A percentile compares a stretch with the other conserved stretches of the same genome.
phyloP scores from a whole-genome alignment of 2,888 invertebrate species.

The Tanypteryx hageni region DNA sequence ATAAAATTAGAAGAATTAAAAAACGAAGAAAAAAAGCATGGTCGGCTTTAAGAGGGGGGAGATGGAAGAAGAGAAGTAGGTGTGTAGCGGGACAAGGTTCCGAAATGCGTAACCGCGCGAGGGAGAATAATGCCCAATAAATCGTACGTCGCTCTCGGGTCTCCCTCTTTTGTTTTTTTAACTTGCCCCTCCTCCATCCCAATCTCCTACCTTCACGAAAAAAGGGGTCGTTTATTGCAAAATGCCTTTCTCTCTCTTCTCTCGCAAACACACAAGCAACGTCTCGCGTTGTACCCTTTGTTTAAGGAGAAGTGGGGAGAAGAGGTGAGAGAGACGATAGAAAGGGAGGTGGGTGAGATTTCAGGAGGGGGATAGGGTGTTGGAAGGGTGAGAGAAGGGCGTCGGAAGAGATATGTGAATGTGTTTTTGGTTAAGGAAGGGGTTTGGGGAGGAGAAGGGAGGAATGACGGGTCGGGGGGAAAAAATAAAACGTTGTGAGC shows the following conservation, averaged over 20 bases:
- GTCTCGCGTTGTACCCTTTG: neutral
- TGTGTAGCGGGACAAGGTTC: slow-evolving; percentile 5
- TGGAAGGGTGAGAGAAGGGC: neutral
- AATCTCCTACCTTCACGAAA: slow-evolving; percentile 2
- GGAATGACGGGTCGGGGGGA: neutral
- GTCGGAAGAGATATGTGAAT: neutral
- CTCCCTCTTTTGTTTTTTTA: neutral
- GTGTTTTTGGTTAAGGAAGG: neutral
- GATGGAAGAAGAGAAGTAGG: neutral
- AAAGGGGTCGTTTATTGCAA: slow-evolving; percentile 59
- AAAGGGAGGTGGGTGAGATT: neutral
- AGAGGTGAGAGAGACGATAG: neutral
- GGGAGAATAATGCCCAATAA: slow-evolving; percentile 58
- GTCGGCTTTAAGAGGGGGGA: neutral
- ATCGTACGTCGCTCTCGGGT: slow-evolving; percentile 8
- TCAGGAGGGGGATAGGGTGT: neutral
- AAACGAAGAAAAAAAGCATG: neutral
- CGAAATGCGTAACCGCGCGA: slow-evolving; percentile 58
- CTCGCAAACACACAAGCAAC: neutral
- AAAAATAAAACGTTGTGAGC: neutral
- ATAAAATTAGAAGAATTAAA: slow-evolving; percentile 11
- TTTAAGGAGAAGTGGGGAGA: neutral
- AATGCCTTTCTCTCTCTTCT: slow-evolving; percentile 34
- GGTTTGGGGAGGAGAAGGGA: neutral
- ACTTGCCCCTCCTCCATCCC: neutral